phyloP scores from a whole-genome alignment of 2,888 invertebrate genomes.

The Dione juno region DNA sequence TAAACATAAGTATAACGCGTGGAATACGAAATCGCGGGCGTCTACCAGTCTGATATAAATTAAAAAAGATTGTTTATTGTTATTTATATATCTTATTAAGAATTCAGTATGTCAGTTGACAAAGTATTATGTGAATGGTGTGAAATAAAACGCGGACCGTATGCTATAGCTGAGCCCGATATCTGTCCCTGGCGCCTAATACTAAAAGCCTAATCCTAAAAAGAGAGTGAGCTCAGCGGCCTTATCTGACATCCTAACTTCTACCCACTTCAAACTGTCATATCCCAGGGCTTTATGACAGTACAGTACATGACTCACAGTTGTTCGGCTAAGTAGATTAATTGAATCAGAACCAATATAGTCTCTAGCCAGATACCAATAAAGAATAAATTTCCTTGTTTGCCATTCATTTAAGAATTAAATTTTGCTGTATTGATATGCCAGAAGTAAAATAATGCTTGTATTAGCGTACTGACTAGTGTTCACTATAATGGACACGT shows the following conservation, averaged over 20 bases:
- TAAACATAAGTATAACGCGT: no score
- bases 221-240: constrained; percentile 31
- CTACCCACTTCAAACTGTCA: constrained; percentile 34
- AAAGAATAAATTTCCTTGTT: background rate
- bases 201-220: constrained; percentile 30
- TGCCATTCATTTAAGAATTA: background rate
- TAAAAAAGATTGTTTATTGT: no score
- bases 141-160: background rate
- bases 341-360: background rate
- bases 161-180: constrained; percentile 7
- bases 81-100: no score
- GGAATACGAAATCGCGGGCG: no score
- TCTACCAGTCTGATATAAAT: no score
- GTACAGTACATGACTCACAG: constrained; percentile 28
- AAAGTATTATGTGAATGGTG: background rate
- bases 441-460: constrained; percentile 2
- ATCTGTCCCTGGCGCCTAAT: constrained; percentile 26
- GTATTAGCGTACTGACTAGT: background rate
- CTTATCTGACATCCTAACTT: constrained; percentile 35
- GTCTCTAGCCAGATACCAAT: background rate
- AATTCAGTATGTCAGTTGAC: background rate
- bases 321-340: constrained; percentile 3
- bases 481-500: no score
- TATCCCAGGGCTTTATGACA: constrained; percentile 31
- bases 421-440: constrained; percentile 6